Evolutionary conservation across 2,888 invertebrate genomes (phyloP).

Genomic region (Oeneis ivallda): DNA sequence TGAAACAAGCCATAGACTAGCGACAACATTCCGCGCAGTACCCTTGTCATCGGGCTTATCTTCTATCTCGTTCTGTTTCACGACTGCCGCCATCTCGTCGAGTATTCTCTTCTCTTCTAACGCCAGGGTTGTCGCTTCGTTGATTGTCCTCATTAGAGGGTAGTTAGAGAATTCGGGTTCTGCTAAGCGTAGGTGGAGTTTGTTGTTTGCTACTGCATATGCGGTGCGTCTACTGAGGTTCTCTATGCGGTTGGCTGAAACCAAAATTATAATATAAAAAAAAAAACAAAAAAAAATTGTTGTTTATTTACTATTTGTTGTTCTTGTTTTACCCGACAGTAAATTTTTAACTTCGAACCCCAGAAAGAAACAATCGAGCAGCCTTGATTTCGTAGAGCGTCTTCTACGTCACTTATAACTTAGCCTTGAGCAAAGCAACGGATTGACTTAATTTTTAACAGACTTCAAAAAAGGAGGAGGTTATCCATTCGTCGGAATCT

Average conservation of each 20-base stretch:
- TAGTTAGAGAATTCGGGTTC: slow-evolving; percentile 77
- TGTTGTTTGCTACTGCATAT: slow-evolving; percentile 59
- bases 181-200: slow-evolving; percentile 61
- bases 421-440: no score
- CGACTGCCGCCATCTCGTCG: slow-evolving; percentile 70
- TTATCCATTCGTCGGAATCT: no score
- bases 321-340: no score
- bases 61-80: slow-evolving; percentile 67
- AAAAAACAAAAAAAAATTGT: no score
- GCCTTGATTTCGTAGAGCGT: no score
- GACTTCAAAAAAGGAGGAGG: no score
- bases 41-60: slow-evolving; percentile 58
- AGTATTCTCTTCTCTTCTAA: slow-evolving; percentile 78
- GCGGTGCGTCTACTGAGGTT: slow-evolving; percentile 54
- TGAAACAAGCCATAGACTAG: slow-evolving; percentile 32
- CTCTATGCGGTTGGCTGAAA: slow-evolving; percentile 52
- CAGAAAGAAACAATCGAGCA: no score
- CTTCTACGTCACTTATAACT: no score
- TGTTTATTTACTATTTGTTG: no score
- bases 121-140: slow-evolving; percentile 83
- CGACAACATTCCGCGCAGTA: slow-evolving; percentile 34
- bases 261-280: neutral
- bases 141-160: slow-evolving; percentile 87
- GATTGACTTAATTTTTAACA: no score
- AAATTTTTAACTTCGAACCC: no score